Percentiles rank a stretch among this genome's conserved stretches.
Evolutionary conservation across 2,113 vertebrate genomes (phyloP).

Genomic region (Phylloscopus trochiloides): DNA sequence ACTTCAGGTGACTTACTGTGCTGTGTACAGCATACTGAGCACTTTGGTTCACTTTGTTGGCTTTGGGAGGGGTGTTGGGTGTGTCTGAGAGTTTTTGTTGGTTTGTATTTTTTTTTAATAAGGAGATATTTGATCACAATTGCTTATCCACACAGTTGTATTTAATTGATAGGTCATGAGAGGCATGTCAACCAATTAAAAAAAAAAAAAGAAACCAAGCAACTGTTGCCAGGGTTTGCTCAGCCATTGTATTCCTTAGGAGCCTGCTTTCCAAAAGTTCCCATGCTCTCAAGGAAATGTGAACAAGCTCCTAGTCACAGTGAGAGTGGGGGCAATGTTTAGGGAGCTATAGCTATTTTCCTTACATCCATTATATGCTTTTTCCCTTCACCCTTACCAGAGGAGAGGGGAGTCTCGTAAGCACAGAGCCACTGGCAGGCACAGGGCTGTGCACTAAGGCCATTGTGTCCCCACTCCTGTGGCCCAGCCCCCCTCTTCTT

Average conservation of each 20-base stretch:
- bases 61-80: too few relatives aligned
- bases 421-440: background rate
- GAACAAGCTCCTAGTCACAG: background rate
- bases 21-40: background rate
- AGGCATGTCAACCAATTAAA: background rate
- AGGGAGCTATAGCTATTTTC: background rate
- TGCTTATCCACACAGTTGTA: background rate
- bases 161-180: background rate
- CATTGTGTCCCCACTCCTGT: background rate
- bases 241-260: background rate
- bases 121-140: background rate
- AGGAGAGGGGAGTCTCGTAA: background rate
- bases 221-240: background rate
- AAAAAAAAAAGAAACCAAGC: background rate
- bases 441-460: background rate
- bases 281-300: background rate
- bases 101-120: background rate
- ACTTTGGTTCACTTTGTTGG: background rate
- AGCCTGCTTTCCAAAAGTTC: background rate
- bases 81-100: background rate
- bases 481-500: background rate
- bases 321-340: background rate
- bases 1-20: background rate
- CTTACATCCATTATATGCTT: background rate
- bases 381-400: background rate